Evolutionary conservation across 1,140 invertebrate genomes (phyloP), one percentile per base, ranked within the genome.

Genomic region (Drosophila rhopaloa): DNA sequence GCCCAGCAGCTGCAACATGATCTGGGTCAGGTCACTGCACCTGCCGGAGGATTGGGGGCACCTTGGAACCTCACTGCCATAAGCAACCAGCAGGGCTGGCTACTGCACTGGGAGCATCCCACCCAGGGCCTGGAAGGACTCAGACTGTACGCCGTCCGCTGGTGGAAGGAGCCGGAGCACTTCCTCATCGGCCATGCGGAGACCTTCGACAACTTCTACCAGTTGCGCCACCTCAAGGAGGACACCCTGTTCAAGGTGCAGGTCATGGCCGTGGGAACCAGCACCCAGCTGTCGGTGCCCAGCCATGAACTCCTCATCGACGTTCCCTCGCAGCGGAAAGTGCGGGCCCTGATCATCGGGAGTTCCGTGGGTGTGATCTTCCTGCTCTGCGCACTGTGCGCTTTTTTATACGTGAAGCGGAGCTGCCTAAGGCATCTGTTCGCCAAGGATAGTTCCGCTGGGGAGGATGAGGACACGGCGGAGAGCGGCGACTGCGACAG

Each of bases 71-170:
- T 97, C 5, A 94, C 93, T 40, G 94, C 96, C 6, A 93, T 74
- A 5, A 72, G 53, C 41, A 92, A 88, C 24, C 77, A 80, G 24
- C 85, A 95, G 65, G 96, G 96, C n/a, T 95, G 95, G 89, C 91
- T 96, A 10, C 94, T 97, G 2, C 94, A 94, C 27, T 97, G 96
- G 96, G 93, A 95, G 51, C 94, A 95, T 16, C 96, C 96, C 1
- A 89, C 92, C 13, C 92, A 93, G 59, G 95, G 95, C 0, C 79
- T 92, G 14, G 93, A 95, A 27, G 90, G 93, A 38, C 85, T 96
- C 5, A 93, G 94, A 55, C 76, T 93, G 2, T 96, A 96, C 60
- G 93, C 93, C 0, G 94, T 96, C 0, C 94, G 93, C 72, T 96
- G 95, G 95, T 93, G 81, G 79, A 93, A 94, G 76, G 95, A 94